Conservation (phyloP, 1,140 invertebrate genomes). For the Drosophila grimshawi region DNA sequence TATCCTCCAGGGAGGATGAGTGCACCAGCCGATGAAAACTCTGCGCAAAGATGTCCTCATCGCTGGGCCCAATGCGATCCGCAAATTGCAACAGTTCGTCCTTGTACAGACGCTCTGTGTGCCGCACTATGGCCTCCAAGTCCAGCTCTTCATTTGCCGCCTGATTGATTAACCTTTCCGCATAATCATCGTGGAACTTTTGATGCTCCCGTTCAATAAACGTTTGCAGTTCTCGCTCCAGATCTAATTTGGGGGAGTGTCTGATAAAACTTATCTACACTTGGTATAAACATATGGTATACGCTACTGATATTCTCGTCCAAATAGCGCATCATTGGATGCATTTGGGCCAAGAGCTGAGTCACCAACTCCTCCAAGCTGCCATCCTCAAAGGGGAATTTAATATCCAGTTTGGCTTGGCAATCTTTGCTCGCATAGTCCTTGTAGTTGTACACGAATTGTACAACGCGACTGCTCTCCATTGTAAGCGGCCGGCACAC, state of each 20-base stretch:
- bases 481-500: neutral
- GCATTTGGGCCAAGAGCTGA: slow-evolving; percentile 83
- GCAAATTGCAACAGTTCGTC: slow-evolving; percentile 89
- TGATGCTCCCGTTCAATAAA: slow-evolving; percentile 86
- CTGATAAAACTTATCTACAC: neutral
- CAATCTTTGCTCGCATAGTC: slow-evolving; percentile 63
- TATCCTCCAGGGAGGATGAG: slow-evolving; percentile 90
- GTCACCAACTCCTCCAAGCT: slow-evolving; percentile 83
- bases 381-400: slow-evolving; percentile 82
- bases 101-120: slow-evolving; percentile 89
- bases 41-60: slow-evolving; percentile 92
- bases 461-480: slow-evolving; percentile 41
- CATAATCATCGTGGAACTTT: slow-evolving; percentile 85
- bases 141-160: slow-evolving; percentile 86
- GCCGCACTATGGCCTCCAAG: slow-evolving; percentile 88
- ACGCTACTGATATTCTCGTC: slow-evolving; percentile 84
- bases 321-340: slow-evolving; percentile 84
- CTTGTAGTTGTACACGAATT: slow-evolving; percentile 71
- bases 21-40: slow-evolving; percentile 93
- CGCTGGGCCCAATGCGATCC: slow-evolving; percentile 89
- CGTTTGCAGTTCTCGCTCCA: slow-evolving; percentile 75
- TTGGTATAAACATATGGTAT: neutral
- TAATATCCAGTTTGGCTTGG: slow-evolving; percentile 51
- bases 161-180: slow-evolving; percentile 85
- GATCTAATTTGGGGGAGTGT: slow-evolving; percentile 41